Evolutionary conservation across 2,797 vertebrate species (phyloP).

Genomic region (Serranus cabrilla): DNA sequence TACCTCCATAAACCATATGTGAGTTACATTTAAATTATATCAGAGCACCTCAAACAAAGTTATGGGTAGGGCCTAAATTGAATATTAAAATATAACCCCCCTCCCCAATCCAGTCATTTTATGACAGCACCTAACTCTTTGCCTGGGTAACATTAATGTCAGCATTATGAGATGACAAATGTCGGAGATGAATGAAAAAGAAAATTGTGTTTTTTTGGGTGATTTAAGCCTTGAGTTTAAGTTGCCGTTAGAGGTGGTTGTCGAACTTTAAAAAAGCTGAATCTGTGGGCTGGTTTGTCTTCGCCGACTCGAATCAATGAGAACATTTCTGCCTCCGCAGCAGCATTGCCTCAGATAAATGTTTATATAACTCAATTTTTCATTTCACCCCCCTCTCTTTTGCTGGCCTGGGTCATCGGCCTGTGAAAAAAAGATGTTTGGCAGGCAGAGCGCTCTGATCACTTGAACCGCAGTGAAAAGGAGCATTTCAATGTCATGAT

Average conservation of each 20-base stretch:
- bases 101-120: not conserved
- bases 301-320: constrained; percentile 9
- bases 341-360: constrained; percentile 33
- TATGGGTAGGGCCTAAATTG: not conserved
- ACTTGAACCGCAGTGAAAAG: constrained; percentile 36
- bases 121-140: not conserved
- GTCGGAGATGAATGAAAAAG: not conserved
- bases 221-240: not conserved
- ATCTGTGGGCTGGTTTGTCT: constrained; percentile 8
- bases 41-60: not conserved
- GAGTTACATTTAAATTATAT: not conserved
- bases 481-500: constrained; percentile 52
- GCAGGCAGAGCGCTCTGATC: constrained; percentile 21
- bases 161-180: not conserved
- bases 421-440: constrained; percentile 6
- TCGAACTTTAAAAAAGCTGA: not conserved
- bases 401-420: not conserved
- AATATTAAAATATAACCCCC: not conserved
- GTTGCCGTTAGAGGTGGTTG: not conserved
- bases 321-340: constrained; percentile 28
- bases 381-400: constrained; percentile 6
- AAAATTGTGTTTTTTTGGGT: not conserved
- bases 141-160: not conserved
- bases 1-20: too few relatives aligned
- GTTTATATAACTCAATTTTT: constrained; percentile 29